phyloP scores from a whole-genome alignment of 2,113 vertebrate species.

The Neodon shergylaensis region DNA sequence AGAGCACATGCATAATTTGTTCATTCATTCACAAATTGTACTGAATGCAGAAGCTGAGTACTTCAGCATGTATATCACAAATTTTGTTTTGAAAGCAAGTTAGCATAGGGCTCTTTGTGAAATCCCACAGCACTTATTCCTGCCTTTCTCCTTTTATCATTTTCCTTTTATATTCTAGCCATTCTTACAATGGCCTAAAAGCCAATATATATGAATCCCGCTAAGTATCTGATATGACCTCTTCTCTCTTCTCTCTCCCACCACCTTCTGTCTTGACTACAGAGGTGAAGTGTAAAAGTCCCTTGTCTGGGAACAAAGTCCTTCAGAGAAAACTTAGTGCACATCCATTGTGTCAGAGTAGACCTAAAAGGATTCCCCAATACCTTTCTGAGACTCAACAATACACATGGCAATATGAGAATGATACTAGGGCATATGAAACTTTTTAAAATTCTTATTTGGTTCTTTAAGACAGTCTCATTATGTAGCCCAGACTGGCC shows the following conservation, averaged over 20 bases:
- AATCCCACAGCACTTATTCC: neutral
- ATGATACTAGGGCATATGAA: neutral
- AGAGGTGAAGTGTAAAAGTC: neutral
- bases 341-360: neutral
- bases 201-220: neutral
- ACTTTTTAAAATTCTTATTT: neutral
- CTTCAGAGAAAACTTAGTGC: neutral
- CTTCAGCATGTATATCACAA: constrained; percentile 11
- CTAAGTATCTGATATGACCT: neutral
- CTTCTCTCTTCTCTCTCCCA: neutral
- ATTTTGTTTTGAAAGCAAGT: constrained; percentile 53
- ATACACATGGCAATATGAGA: neutral
- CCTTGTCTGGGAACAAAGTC: neutral
- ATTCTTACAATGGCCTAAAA: neutral
- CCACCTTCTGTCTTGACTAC: neutral
- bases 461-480: neutral
- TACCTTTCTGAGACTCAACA: neutral
- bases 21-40: constrained; percentile 52
- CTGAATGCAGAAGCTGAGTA: constrained; percentile 27
- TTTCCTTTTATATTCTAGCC: neutral
- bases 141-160: neutral
- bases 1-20: neutral
- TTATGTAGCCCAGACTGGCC: neutral
- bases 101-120: neutral
- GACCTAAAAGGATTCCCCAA: neutral